Evolutionary conservation across 2,113 vertebrate genomes (phyloP).

Genomic region (Illadopsis cleaveri): DNA sequence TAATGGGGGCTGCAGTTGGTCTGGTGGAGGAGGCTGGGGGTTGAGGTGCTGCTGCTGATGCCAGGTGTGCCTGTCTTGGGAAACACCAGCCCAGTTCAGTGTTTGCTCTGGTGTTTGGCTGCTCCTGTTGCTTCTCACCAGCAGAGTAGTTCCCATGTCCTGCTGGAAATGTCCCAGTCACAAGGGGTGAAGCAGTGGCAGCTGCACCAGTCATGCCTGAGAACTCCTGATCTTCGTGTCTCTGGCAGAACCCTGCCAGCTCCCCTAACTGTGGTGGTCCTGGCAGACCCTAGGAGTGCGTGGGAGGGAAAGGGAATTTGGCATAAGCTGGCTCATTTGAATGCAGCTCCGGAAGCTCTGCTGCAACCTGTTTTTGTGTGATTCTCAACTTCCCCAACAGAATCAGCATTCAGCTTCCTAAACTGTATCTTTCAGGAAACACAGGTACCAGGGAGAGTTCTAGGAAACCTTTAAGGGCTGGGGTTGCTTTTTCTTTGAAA

Average conservation of each 20-base stretch:
- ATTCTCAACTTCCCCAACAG: not conserved
- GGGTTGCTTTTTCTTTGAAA: not conserved
- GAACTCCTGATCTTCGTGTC: not conserved
- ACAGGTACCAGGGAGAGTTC: not conserved
- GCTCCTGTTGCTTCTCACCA: not conserved
- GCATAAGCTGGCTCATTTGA: not conserved
- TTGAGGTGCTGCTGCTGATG: not conserved
- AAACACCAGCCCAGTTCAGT: not conserved
- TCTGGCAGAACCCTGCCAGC: not conserved
- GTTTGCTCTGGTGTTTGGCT: not conserved
- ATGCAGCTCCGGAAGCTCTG: not conserved
- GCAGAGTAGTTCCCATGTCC: not conserved
- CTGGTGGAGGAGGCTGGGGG: not conserved
- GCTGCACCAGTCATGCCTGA: not conserved
- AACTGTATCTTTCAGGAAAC: not conserved
- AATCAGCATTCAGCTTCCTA: not conserved
- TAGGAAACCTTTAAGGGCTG: not conserved
- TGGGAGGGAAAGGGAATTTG: not conserved
- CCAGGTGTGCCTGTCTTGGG: not conserved
- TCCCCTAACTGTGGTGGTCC: not conserved
- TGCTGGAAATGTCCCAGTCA: fast-evolving
- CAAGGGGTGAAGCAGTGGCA: not conserved
- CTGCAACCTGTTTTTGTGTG: not conserved
- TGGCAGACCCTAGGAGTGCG: not conserved
- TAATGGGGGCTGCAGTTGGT: fast-evolving